A percentile compares a stretch with the other conserved stretches of the same genome.
These are phyloP conservation scores for Myotis brandtii DNA, from an alignment of 2,113 vertebrate genomes.

Conservation along the genomic window DNA sequence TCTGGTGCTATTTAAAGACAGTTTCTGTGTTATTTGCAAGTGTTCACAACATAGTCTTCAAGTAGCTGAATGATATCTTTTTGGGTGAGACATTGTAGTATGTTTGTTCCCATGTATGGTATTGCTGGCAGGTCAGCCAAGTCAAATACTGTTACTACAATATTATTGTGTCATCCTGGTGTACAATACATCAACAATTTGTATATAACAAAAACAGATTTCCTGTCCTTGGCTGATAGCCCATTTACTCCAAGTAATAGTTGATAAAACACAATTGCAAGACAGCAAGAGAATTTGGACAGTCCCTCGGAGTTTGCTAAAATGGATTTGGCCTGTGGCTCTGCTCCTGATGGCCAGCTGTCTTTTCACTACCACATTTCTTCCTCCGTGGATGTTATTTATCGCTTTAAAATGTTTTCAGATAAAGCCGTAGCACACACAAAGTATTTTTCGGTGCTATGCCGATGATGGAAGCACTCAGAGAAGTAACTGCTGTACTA, in stretches of 20 bases:
- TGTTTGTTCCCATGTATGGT: background rate
- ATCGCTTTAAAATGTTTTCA: slow-evolving; percentile 51
- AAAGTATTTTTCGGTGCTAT: background rate
- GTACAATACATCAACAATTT: background rate
- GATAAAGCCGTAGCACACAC: background rate
- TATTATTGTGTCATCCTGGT: background rate
- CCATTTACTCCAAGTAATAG: slow-evolving; percentile 41
- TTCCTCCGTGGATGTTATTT: slow-evolving; percentile 39
- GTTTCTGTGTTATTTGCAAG: background rate
- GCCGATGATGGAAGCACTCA: background rate
- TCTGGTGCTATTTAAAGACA: background rate
- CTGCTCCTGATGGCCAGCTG: slow-evolving; percentile 27
- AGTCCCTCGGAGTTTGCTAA: slow-evolving; percentile 45
- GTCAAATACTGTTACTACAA: background rate
- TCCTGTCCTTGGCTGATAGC: slow-evolving; percentile 17
- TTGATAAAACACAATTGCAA: slow-evolving; percentile 34
- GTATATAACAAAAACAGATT: slow-evolving; percentile 51
- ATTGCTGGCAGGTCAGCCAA: background rate
- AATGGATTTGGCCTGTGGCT: slow-evolving; percentile 59
- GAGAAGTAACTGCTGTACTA: slow-evolving; percentile 41
- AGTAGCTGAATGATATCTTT: background rate
- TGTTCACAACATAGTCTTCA: background rate
- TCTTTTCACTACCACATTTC: background rate
- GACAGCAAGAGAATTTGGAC: slow-evolving; percentile 20
- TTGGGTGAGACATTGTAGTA: background rate